Evolutionary conservation across 37 sponge, comb jelly and placozoan genomes (phyloP).

Genomic region (Amphimedon queenslandica): DNA sequence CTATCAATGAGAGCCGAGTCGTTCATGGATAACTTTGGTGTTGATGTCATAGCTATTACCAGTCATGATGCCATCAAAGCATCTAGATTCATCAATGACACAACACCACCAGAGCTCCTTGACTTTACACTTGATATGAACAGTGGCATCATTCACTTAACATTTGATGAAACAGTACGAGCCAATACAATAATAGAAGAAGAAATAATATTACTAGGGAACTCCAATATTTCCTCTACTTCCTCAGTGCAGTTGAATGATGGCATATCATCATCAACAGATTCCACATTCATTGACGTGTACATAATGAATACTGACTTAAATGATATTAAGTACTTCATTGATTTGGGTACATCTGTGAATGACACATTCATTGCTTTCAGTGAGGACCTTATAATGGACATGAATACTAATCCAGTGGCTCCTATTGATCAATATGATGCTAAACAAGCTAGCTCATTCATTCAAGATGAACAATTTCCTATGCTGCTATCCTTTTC

Average conservation of each 20-base stretch:
- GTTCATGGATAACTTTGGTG: conserved; percentile 73
- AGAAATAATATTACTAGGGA: conserved; percentile 50
- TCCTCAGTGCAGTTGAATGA: conserved; percentile 29
- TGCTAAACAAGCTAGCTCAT: conserved; percentile 8
- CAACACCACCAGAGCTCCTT: conserved; percentile 59
- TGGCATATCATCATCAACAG: conserved; percentile 26
- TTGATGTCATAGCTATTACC: conserved; percentile 50
- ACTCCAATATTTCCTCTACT: conserved; percentile 19
- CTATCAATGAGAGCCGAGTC: conserved; percentile 73
- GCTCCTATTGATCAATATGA: conserved; percentile 11
- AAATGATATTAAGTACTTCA: conserved; percentile 59
- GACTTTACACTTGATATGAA: conserved; percentile 66
- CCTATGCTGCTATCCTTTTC: conserved; percentile 64
- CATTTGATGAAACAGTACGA: conserved; percentile 80
- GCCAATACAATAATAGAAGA: conserved; percentile 46
- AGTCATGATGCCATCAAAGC: conserved; percentile 47
- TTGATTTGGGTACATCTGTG: conserved; percentile 33
- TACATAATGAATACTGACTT: conserved; percentile 46
- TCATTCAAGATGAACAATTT: conserved; percentile 34
- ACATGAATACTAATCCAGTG: conserved; percentile 74
- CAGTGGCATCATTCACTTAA: conserved; percentile 42
- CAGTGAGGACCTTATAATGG: conserved; percentile 28
- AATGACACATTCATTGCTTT: conserved; percentile 64
- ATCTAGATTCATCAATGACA: conserved; percentile 49
- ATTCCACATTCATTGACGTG: conserved; percentile 58